A percentile compares a stretch with the other conserved stretches of the same genome.
Evolutionary conservation across 2,888 invertebrate species (phyloP).

Genomic region (Lepidonotus clava): DNA sequence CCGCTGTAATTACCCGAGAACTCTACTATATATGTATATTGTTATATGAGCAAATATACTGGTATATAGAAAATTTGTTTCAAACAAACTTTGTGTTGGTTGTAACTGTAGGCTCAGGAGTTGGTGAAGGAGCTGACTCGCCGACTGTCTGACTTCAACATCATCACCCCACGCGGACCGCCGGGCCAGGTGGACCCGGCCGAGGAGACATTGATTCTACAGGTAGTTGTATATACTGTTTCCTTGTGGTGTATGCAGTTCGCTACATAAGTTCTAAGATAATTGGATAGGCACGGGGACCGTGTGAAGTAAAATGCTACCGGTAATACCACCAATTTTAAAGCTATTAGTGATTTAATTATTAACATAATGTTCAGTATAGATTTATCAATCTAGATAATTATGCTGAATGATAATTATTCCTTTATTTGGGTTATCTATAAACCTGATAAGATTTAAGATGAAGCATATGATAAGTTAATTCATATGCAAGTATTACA

Average conservation of each 20-base stretch:
- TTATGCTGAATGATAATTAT: no score
- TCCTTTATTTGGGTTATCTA: no score
- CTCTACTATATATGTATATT: no score
- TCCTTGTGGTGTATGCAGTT: not conserved
- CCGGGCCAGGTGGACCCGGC: conserved; percentile 71
- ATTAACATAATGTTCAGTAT: no score
- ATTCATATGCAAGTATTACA: no score
- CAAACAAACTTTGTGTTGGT: not conserved
- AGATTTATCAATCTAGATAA: no score
- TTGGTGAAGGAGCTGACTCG: conserved; percentile 86
- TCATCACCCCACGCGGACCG: conserved; percentile 82
- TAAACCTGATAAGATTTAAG: no score
- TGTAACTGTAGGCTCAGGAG: conserved; percentile 81
- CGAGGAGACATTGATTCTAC: conserved; percentile 85
- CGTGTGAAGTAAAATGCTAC: no score
- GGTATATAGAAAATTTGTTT: not conserved
- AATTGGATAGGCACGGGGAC: no score
- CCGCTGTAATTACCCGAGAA: no score
- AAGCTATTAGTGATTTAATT: not conserved
- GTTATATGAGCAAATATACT: not conserved
- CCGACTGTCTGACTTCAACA: conserved; percentile 84
- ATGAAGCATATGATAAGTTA: no score
- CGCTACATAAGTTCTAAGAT: not conserved
- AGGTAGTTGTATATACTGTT: conserved; percentile 80
- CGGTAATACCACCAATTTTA: no score